Percentiles rank a stretch among this genome's conserved stretches.
Evolutionary conservation across 2,888 invertebrate species (phyloP).

Genomic region (Hydriomena furcata): DNA sequence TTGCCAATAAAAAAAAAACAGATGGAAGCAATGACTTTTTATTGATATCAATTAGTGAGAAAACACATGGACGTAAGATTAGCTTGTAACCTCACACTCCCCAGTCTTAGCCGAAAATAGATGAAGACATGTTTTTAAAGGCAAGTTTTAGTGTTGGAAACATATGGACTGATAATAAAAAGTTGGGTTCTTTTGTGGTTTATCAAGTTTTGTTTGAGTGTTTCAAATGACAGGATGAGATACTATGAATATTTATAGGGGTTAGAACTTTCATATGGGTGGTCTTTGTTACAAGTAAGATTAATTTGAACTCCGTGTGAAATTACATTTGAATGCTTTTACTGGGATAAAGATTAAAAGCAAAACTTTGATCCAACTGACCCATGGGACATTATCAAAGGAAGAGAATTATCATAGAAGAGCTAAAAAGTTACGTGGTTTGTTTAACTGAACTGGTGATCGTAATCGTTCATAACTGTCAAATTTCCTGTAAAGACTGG

Average conservation of each 20-base stretch:
- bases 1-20: constrained; percentile 1
- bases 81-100: constrained; percentile 35
- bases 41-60: constrained; percentile 14
- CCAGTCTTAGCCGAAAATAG: constrained; percentile 29
- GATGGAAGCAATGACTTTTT: constrained; percentile 14
- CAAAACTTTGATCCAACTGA: background rate
- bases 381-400: too few relatives aligned
- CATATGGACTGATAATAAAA: constrained; percentile 47
- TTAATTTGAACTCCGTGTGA: constrained; percentile 8
- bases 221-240: constrained; percentile 37
- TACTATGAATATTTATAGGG: constrained; percentile 28
- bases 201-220: constrained; percentile 40
- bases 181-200: constrained; percentile 42
- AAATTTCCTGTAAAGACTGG: too few relatives aligned
- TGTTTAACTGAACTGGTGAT: too few relatives aligned
- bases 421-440: too few relatives aligned
- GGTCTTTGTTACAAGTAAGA: constrained; percentile 18
- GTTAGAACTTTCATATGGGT: constrained; percentile 26
- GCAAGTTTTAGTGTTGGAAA: constrained; percentile 37
- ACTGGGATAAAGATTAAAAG: background rate
- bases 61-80: constrained; percentile 24
- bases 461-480: too few relatives aligned
- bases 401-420: too few relatives aligned
- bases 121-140: constrained; percentile 31
- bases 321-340: background rate